These are phyloP conservation scores for Baccha elongata DNA, from an alignment of 2,888 invertebrate genomes.

Conservation along the genomic window DNA sequence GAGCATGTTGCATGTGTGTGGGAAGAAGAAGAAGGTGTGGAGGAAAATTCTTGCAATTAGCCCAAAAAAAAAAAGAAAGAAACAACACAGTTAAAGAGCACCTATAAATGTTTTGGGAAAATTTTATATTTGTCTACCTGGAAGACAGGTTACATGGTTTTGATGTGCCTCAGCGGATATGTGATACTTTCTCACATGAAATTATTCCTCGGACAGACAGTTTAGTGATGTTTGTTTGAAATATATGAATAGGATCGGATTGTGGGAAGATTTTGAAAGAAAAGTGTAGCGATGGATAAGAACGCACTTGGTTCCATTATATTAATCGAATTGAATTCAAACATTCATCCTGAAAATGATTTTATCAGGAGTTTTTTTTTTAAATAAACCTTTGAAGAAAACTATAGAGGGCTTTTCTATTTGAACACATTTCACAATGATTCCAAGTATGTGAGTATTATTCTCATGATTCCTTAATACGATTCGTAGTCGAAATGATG, in stretches of 20 bases:
- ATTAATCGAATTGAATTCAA: no score
- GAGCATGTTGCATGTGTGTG: conserved; percentile 17
- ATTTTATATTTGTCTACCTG: conserved; percentile 53
- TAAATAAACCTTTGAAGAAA: no score
- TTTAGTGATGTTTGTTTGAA: conserved; percentile 47
- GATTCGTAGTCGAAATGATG: no score
- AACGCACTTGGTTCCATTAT: background rate
- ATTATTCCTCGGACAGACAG: conserved; percentile 6
- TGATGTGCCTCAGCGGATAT: conserved; percentile 33
- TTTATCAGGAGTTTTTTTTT: no score
- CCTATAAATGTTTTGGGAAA: conserved; percentile 37
- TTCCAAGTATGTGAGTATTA: no score
- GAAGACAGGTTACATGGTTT: conserved; percentile 26
- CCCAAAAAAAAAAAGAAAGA: conserved; percentile 25
- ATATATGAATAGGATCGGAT: conserved; percentile 40
- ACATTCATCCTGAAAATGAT: no score
- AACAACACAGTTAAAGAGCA: conserved; percentile 1
- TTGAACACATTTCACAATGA: no score
- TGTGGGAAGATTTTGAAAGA: conserved; percentile 35
- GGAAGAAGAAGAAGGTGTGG: conserved; percentile 44
- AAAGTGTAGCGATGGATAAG: background rate
- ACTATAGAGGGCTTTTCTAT: no score
- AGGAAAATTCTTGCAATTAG: conserved; percentile 61
- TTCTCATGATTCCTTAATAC: no score
- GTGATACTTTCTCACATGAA: conserved; percentile 54